phyloP scores from a whole-genome alignment of 2,797 vertebrate species.

The Chiroxiphia lanceolata region DNA sequence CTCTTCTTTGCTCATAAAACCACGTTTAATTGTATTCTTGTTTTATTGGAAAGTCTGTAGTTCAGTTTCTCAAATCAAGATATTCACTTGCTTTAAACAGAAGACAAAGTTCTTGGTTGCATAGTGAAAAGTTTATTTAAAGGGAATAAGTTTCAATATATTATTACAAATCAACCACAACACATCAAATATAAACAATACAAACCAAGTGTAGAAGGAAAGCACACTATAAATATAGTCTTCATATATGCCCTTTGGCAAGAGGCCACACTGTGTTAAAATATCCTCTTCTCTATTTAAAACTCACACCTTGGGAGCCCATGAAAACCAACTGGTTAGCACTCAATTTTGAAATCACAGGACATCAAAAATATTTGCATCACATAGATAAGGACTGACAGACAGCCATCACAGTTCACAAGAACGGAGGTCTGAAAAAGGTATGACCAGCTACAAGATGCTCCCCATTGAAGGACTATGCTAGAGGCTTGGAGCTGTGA shows the following conservation, averaged over 20 bases:
- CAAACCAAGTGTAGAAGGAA: conserved; percentile 48
- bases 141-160: conserved; percentile 57
- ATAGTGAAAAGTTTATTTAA: conserved; percentile 81
- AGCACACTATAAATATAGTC: conserved; percentile 46
- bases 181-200: conserved; percentile 68
- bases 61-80: background rate
- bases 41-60: background rate
- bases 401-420: background rate
- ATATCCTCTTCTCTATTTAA: conserved; percentile 21
- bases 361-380: background rate
- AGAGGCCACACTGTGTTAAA: conserved; percentile 37
- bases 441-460: background rate
- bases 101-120: conserved; percentile 50
- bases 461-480: background rate
- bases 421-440: background rate
- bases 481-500: background rate
- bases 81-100: background rate
- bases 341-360: conserved; percentile 31
- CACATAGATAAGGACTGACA: background rate
- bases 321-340: conserved; percentile 13
- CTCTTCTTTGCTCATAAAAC: background rate
- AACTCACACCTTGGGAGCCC: conserved; percentile 32
- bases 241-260: conserved; percentile 35
- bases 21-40: background rate
- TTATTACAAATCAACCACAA: conserved; percentile 70